Percentiles rank a stretch among this genome's conserved stretches.
Evolutionary conservation across 2,888 invertebrate genomes (phyloP).

Genomic region (Mystacides longicornis): DNA sequence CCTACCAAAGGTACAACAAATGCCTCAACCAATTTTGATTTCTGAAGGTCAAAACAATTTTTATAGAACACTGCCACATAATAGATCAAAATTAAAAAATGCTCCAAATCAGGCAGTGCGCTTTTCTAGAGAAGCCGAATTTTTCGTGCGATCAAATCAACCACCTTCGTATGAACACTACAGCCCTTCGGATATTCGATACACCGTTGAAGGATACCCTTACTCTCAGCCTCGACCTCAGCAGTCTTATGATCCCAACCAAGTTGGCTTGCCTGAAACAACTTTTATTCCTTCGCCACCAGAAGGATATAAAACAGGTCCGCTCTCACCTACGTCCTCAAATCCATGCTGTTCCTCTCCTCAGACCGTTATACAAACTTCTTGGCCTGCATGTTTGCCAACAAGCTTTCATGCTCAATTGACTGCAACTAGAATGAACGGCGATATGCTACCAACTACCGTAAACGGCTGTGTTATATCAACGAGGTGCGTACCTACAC

Average conservation of each 20-base stretch:
- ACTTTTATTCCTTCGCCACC: constrained; percentile 62
- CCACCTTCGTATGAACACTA: constrained; percentile 44
- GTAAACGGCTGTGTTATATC: constrained; percentile 33
- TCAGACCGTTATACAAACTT: constrained; percentile 40
- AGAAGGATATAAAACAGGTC: constrained; percentile 59
- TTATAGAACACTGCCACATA: constrained; percentile 73
- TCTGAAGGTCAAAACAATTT: constrained; percentile 43
- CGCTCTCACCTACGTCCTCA: constrained; percentile 47
- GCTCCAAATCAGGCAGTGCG: constrained; percentile 49
- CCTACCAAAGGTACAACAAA: constrained; percentile 56
- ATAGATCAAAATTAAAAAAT: constrained; percentile 50
- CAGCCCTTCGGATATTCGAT: constrained; percentile 54
- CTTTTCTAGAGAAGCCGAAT: constrained; percentile 59
- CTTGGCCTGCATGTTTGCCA: constrained; percentile 48
- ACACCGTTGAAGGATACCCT: constrained; percentile 76
- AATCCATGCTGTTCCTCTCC: constrained; percentile 45
- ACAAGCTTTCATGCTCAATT: constrained; percentile 35
- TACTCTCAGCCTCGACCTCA: constrained; percentile 47
- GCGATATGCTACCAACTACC: constrained; percentile 25
- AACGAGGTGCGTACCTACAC: constrained; percentile 55
- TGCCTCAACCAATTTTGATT: constrained; percentile 39
- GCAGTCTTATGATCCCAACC: constrained; percentile 34
- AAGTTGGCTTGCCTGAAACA: constrained; percentile 43
- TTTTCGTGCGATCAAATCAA: constrained; percentile 45
- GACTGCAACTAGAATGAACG: constrained; percentile 25